Evolutionary conservation across 2,113 vertebrate species (phyloP).

Genomic region (Merops nubicus): DNA sequence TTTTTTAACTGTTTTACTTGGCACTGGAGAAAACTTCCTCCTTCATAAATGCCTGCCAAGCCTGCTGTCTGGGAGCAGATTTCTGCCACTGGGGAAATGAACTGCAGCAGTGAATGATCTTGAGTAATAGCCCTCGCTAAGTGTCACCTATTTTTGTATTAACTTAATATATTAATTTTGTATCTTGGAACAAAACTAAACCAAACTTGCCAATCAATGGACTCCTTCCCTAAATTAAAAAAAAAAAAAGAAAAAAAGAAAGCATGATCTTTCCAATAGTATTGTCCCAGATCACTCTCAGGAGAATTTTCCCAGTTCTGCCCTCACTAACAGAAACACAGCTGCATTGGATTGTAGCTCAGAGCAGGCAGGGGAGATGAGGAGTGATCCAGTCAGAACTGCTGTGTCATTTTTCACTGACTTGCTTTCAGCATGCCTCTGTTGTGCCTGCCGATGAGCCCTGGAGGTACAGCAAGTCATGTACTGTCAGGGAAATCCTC

Average conservation of each 20-base stretch:
- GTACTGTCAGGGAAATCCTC: slow-evolving; percentile 37
- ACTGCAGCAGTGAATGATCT: not conserved
- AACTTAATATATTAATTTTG: not conserved
- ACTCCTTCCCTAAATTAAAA: not conserved
- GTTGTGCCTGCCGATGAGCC: not conserved
- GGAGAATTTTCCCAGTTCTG: not conserved
- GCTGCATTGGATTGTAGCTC: not conserved
- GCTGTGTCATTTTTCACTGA: slow-evolving; percentile 41
- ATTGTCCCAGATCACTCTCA: not conserved
- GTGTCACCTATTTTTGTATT: not conserved
- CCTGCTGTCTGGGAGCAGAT: not conserved
- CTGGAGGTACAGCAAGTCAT: not conserved
- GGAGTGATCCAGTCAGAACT: not conserved
- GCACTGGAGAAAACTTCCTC: not conserved
- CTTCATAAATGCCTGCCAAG: not conserved
- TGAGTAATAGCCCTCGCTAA: not conserved
- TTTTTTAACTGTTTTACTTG: not conserved
- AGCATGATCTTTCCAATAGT: not conserved
- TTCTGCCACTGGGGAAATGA: not conserved
- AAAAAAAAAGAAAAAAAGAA: not conserved
- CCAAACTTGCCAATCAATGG: not conserved
- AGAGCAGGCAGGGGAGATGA: not conserved
- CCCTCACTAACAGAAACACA: not conserved
- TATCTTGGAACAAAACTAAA: not conserved
- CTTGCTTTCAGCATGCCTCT: not conserved